phyloP scores from a whole-genome alignment of 2,113 vertebrate genomes.

The Puma concolor region DNA sequence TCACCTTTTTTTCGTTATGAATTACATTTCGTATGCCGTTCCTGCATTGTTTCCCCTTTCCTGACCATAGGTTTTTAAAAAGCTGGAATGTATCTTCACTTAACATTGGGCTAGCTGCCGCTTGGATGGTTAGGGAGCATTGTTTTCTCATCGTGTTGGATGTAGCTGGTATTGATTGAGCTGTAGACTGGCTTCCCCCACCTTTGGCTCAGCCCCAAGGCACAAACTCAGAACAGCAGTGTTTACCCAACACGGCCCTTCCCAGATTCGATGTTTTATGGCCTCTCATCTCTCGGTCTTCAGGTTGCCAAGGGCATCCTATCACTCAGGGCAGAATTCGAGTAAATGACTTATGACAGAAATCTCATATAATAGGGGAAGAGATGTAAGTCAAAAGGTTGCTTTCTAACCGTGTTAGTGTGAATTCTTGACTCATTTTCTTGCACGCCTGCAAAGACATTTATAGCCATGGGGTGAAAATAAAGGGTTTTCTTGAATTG shows the following conservation, averaged over 20 bases:
- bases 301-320: not conserved
- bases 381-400: not conserved
- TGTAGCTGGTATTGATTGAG: not conserved
- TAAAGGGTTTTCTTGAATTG: not conserved
- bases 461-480: constrained; percentile 31
- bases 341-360: not conserved
- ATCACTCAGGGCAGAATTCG: not conserved
- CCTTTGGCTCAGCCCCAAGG: not conserved
- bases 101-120: not conserved
- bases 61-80: not conserved
- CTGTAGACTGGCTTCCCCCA: not conserved
- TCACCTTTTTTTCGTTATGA: not conserved
- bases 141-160: not conserved
- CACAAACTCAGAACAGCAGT: not conserved
- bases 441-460: not conserved
- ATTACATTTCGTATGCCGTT: not conserved
- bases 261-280: not conserved
- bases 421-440: constrained; percentile 5
- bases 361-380: not conserved
- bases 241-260: not conserved
- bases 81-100: not conserved
- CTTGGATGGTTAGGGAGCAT: no score
- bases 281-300: not conserved
- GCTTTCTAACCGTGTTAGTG: not conserved
- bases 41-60: not conserved